These are phyloP conservation scores for Phoxinus phoxinus DNA, from an alignment of 2,113 vertebrate species.

Conservation along the genomic window DNA sequence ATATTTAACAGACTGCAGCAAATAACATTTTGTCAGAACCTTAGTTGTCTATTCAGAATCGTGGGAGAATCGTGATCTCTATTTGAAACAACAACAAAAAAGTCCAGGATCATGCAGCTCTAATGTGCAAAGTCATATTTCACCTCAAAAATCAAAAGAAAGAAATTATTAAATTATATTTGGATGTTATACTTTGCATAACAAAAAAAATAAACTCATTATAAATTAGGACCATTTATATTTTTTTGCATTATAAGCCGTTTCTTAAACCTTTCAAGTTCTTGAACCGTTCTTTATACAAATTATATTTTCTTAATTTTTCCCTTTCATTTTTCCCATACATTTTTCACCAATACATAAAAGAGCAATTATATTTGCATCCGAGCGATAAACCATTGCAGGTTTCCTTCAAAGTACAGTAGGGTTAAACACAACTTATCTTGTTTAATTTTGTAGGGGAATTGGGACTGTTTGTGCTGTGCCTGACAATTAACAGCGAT, in stretches of 20 bases:
- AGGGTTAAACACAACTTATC: conserved; percentile 33
- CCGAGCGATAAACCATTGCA: neutral
- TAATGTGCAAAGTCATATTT: neutral
- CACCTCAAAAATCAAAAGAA: neutral
- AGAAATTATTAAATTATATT: neutral
- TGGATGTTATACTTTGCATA: neutral
- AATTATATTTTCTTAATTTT: too few relatives aligned
- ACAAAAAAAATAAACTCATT: neutral
- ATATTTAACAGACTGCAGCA: too few relatives aligned
- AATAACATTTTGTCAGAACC: too few relatives aligned
- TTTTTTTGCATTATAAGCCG: neutral
- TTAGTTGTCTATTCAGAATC: too few relatives aligned
- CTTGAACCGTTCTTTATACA: too few relatives aligned
- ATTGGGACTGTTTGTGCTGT: conserved; percentile 36
- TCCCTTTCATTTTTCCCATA: neutral
- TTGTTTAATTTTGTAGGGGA: conserved; percentile 52
- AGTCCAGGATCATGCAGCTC: too few relatives aligned
- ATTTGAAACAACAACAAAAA: too few relatives aligned
- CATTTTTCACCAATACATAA: conserved; percentile 1
- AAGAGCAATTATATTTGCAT: neutral
- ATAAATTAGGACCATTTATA: neutral
- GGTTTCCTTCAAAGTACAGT: conserved; percentile 4
- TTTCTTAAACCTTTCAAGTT: neutral
- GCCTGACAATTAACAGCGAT: conserved; percentile 45
- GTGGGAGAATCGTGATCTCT: too few relatives aligned